Conservation (phyloP, 1,140 invertebrate genomes). For the Patella vulgata region DNA sequence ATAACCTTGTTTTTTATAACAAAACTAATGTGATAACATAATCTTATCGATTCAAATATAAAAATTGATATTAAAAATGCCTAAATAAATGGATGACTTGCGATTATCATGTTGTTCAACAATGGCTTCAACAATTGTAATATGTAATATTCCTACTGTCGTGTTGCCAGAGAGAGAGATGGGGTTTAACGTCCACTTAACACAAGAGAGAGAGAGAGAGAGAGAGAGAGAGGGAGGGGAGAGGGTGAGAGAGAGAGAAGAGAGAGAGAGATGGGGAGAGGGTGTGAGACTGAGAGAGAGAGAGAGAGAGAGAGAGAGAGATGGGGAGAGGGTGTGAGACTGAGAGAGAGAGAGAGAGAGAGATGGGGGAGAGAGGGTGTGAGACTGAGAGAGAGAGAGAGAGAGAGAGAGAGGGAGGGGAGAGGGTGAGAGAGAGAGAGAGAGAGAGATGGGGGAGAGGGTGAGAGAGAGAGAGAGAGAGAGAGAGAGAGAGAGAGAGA, state of each 20-base stretch:
- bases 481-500: background rate
- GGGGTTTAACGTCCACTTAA: background rate
- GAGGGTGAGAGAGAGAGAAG: background rate
- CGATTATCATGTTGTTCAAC: background rate
- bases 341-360: background rate
- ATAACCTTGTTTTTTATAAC: too few species aligned
- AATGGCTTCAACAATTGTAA: background rate
- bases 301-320: background rate
- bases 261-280: background rate
- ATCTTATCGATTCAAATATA: too few species aligned
- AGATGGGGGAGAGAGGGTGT: background rate
- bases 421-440: background rate
- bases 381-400: background rate
- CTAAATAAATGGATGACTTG: background rate
- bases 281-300: background rate
- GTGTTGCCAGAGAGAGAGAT: background rate
- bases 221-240: background rate
- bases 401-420: background rate
- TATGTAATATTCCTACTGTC: background rate
- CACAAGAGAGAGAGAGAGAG: constrained; percentile 4
- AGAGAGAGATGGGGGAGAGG: background rate
- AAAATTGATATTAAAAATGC: background rate
- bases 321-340: background rate
- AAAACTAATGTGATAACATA: too few species aligned
- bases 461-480: background rate